Base-by-base conservation (phyloP, 2,113 vertebrate species). In the Acinonyx jubatus region DNA sequence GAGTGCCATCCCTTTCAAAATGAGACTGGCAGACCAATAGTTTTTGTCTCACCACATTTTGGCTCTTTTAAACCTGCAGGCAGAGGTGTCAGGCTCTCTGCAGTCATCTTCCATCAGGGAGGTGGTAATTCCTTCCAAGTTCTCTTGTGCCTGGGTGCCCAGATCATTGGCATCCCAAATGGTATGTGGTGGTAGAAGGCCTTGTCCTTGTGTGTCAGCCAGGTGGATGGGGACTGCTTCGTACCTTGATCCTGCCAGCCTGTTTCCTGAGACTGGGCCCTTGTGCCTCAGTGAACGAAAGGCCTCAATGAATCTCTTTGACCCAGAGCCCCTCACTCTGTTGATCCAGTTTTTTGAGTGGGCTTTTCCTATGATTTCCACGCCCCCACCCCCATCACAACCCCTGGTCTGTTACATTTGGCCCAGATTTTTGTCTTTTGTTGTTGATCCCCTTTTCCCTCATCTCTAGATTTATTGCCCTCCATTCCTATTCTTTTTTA, bases 361-460 rank as follows among this genome's bases (percentile, higher is more conserved):
- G 15, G 7, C 14, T 45, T 31, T 74, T 91, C n/a, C 25, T 48
- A 29, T 57, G 57, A 61, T 61, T 76, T 13, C 25, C 71, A 6
- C n/a, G 82, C 16, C 14, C 18, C 38, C 19, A n/a, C 21, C 57
- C 21, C 57, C 8, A 8, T 21, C 21, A 3, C n/a, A 33, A 55
- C 4, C 16, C 12, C 61, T 69, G 41, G 18, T 41, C 33, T 97
- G 29, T 45, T 76, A 74, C 79, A 55, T 66, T 84, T 36, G 63
- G n/a, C 33, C 85, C 38, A 76, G 15, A 66, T 69, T 79, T 97
- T 82, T 95, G 48, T 81, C 78, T 84, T 91, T 48, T n/a, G 38
- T 23, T 84, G 29, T 92, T 86, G 65, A 69, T 71, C 31, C 7
- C 21, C 33, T 41, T 91, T 85, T 31, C 41, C 23, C 45, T 29